These are phyloP conservation scores for Odocoileus virginianus DNA, from an alignment of 2,113 vertebrate genomes.

Conservation along the genomic window DNA sequence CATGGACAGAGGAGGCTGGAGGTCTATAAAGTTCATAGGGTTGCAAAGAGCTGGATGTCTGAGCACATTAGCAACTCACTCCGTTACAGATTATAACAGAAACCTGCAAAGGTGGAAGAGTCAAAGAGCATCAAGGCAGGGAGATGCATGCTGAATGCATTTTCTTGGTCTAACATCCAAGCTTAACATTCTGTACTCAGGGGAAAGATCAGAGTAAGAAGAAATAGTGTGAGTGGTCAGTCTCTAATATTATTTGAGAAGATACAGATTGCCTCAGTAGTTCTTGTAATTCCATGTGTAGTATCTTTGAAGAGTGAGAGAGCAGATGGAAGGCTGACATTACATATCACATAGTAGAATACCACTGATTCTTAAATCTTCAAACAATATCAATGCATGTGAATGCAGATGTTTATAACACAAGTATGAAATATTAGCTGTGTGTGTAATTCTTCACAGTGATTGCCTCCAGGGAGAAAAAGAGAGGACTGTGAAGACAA, in stretches of 20 bases:
- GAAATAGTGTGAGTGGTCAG: neutral
- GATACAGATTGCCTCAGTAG: neutral
- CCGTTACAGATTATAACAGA: neutral
- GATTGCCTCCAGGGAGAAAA: neutral
- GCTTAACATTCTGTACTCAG: neutral
- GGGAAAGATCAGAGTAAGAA: neutral
- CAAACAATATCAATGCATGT: neutral
- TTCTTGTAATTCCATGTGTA: neutral
- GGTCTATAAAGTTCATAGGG: neutral
- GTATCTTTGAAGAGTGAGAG: neutral
- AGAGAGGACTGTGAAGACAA: neutral
- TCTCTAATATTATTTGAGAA: neutral
- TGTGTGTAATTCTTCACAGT: neutral
- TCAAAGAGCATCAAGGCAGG: neutral
- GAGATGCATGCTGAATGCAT: neutral
- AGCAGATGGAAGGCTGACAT: neutral
- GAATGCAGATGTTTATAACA: neutral
- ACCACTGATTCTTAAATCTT: neutral
- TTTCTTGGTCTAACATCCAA: neutral
- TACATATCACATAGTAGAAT: neutral
- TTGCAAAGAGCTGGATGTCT: rapidly evolving
- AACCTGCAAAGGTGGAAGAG: neutral
- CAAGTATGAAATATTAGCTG: neutral
- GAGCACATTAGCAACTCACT: neutral
- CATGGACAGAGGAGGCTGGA: neutral